phyloP scores from a whole-genome alignment of 2,113 vertebrate genomes.

The Zosterops borbonicus region DNA sequence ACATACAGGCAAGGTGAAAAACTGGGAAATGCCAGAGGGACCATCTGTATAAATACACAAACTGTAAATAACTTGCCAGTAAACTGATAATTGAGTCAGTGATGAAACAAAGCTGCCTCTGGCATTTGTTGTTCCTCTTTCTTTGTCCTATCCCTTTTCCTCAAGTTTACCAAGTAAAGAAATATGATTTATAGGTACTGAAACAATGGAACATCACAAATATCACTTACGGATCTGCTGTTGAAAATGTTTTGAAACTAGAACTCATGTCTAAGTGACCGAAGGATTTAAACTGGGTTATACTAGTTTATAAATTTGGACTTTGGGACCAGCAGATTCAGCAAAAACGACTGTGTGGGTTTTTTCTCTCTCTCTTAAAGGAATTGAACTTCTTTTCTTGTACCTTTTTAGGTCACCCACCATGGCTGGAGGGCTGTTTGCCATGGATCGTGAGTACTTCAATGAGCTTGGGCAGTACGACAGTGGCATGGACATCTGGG shows the following conservation, averaged over 20 bases:
- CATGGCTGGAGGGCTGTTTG: slow-evolving; percentile 97
- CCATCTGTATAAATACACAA: background rate
- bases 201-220: background rate
- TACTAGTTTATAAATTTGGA: background rate
- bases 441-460: slow-evolving; percentile 94
- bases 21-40: background rate
- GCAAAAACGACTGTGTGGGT: background rate
- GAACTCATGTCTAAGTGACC: background rate
- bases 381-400: background rate
- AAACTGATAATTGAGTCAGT: background rate
- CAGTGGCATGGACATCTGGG: slow-evolving; percentile 98
- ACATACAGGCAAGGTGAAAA: background rate
- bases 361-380: background rate
- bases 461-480: slow-evolving; percentile 92
- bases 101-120: background rate
- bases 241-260: background rate
- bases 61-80: background rate
- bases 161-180: background rate
- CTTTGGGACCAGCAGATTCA: background rate
- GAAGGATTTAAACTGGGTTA: background rate
- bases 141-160: background rate
- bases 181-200: background rate
- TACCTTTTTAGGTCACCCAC: slow-evolving; percentile 86
- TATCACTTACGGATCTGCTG: background rate
- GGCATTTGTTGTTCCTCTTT: background rate